Conservation (phyloP, 2,797 vertebrate genomes). For the Platyrinchus mystaceus region DNA sequence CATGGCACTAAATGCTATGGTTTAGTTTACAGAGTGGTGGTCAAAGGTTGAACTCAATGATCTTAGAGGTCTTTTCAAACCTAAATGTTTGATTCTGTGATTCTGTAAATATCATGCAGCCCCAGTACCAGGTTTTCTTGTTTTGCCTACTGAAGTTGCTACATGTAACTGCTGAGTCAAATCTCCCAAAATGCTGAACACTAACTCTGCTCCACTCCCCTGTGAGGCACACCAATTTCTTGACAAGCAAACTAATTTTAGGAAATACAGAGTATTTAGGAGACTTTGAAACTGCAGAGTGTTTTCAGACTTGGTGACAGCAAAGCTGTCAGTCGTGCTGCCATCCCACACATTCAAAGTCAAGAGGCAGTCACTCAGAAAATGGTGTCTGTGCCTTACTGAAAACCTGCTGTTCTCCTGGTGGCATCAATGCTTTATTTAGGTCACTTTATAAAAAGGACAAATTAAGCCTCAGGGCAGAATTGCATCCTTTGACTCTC, state of each 20-base stretch:
- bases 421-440: constrained; percentile 18
- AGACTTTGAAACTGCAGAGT: background rate
- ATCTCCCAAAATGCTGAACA: background rate
- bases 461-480: background rate
- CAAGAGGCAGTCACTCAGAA: constrained; percentile 16
- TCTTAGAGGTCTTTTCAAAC: background rate
- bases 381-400: background rate
- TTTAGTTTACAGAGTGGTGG: accelerated
- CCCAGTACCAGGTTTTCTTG: background rate
- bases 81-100: background rate
- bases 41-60: background rate
- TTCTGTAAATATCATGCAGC: background rate
- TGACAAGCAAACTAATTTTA: background rate
- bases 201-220: background rate
- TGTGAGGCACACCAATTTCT: background rate
- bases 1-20: too few relatives aligned
- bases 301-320: background rate
- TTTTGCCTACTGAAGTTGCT: background rate
- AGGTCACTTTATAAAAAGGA: constrained; percentile 46
- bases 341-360: background rate
- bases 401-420: constrained; percentile 25
- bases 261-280: background rate
- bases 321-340: background rate
- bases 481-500: background rate
- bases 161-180: background rate